Evolutionary conservation across 2,113 vertebrate species (phyloP).

Genomic region (Pelvicachromis taeniatus): DNA sequence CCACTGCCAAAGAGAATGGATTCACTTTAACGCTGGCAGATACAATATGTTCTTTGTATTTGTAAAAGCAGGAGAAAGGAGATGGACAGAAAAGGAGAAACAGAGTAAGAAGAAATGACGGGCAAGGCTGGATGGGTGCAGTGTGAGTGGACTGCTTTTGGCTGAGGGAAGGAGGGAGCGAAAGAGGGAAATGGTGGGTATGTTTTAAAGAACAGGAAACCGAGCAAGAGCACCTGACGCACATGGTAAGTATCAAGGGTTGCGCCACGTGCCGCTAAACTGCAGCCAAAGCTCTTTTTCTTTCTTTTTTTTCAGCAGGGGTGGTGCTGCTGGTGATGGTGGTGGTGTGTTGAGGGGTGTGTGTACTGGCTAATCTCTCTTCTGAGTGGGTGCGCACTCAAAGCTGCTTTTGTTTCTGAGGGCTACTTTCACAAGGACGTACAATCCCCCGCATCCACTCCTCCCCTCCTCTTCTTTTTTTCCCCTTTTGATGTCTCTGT

Average conservation of each 20-base stretch:
- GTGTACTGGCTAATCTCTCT: conserved; percentile 62
- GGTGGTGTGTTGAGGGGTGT: conserved; percentile 3
- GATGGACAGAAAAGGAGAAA: background rate
- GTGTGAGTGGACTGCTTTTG: background rate
- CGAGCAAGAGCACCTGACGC: conserved; percentile 69
- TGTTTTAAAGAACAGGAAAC: conserved; percentile 68
- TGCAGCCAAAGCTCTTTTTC: conserved; percentile 61
- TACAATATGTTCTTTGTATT: conserved; percentile 67
- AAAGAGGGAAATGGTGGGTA: conserved; percentile 26
- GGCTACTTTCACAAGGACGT: conserved; percentile 67
- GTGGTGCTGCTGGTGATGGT: background rate
- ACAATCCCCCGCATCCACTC: conserved; percentile 49
- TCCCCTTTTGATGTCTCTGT: conserved; percentile 17
- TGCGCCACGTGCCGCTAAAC: conserved; percentile 70
- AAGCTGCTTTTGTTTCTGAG: conserved; percentile 77
- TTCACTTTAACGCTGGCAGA: conserved; percentile 55
- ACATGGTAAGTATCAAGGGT: conserved; percentile 72
- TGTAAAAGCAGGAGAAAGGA: conserved; percentile 39
- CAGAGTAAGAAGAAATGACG: conserved; percentile 8
- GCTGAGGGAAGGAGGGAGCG: conserved; percentile 6
- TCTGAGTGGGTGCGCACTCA: conserved; percentile 64
- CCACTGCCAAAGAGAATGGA: conserved; percentile 53
- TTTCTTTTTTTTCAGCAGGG: conserved; percentile 41
- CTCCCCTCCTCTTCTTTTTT: conserved; percentile 5
- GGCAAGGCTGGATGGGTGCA: background rate